Evolutionary conservation across 2,113 vertebrate genomes (phyloP), one percentile per base, ranked within the genome.

Genomic region (Thomomys bottae): DNA sequence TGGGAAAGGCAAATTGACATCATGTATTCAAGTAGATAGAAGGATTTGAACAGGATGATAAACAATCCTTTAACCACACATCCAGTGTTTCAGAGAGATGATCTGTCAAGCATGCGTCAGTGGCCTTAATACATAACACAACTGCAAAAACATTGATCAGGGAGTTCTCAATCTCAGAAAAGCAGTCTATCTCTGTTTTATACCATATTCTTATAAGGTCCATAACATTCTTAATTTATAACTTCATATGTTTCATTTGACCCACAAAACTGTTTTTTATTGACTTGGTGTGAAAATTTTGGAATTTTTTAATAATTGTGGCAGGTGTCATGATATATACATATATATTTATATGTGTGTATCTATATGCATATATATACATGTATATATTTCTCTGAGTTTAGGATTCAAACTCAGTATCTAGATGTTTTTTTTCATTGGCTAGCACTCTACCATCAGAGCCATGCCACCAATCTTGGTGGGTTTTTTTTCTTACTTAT

Each of bases 141-240:
- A 88, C 85, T 73, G 72, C 68, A 77, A 71, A 92, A 95, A 92
- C 94, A 94, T 57, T 86, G 95, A 95, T 38, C 86, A 90, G 70
- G n/a, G 32, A 86, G 79, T 88, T 91, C 45, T 91, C 63, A 67
- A 7, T 93, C 34, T 73, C 24, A 28, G 57, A 73, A 94, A 61
- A 92, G 71, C 45, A 89, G 64, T 64, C 57, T 67, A 11, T 89
- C 84, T 90, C 54, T 68, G 68, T 86, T 92, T 92, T 77, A 91
- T 84, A 76, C 26, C 14, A 32, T 88, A 90, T 89, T 95, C 88
- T 94, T 91, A 72, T 38, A 80, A 96, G 72, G 90, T 91, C 85
- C 88, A 95, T 85, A 91, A 85, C 93, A 86, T 79, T 95, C 70
- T 42, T 82, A 94, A 93, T 94, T 92, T 94, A 95, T 81, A 88